Percentiles rank a stretch among this genome's conserved stretches.
phyloP scores from a whole-genome alignment of 1,140 invertebrate species.

The Parapsyche elsis region DNA sequence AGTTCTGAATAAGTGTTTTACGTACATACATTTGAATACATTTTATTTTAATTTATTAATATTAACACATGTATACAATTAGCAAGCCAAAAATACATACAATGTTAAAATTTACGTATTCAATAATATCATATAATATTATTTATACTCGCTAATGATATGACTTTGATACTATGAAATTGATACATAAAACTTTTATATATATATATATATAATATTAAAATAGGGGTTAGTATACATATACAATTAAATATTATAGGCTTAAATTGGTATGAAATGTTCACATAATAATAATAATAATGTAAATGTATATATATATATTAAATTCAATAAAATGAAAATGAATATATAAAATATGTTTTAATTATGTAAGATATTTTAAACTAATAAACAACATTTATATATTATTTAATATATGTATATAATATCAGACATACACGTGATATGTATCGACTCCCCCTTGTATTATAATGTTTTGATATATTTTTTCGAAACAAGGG shows the following conservation, averaged over 20 bases:
- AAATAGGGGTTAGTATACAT: constrained; percentile 55
- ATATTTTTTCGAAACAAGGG: constrained; percentile 22
- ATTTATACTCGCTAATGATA: constrained; percentile 52
- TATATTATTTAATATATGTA: constrained; percentile 10
- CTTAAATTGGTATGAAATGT: constrained; percentile 39
- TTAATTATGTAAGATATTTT: constrained; percentile 43
- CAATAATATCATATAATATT: not conserved
- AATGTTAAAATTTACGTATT: not conserved
- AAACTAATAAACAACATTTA: constrained; percentile 42
- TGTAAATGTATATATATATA: constrained; percentile 43
- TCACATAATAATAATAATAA: constrained; percentile 34
- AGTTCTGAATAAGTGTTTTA: too few species aligned
- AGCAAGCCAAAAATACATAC: constrained; percentile 1
- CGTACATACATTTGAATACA: too few species aligned
- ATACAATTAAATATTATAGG: constrained; percentile 53
- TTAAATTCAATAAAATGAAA: constrained; percentile 54
- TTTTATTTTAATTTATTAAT: not conserved
- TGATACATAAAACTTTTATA: constrained; percentile 40
- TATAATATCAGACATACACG: constrained; percentile 52
- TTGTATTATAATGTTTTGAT: constrained; percentile 18
- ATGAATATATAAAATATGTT: constrained; percentile 55
- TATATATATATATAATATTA: constrained; percentile 45
- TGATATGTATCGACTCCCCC: constrained; percentile 57
- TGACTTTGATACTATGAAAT: constrained; percentile 55
- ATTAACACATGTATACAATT: not conserved